These are phyloP conservation scores for Trisateles emortualis DNA, from an alignment of 2,888 invertebrate species.

Conservation along the genomic window DNA sequence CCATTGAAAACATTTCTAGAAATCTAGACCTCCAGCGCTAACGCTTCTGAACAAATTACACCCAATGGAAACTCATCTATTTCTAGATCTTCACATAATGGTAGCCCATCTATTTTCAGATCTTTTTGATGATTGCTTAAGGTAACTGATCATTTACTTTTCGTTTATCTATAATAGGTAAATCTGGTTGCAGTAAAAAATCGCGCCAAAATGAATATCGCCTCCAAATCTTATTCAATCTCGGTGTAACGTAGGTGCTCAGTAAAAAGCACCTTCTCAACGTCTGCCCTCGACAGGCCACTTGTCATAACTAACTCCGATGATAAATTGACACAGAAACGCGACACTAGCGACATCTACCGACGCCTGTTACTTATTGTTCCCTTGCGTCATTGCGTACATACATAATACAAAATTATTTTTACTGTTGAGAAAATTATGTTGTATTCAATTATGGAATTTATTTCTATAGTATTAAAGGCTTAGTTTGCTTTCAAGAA, in stretches of 20 bases:
- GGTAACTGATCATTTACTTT: too few species aligned
- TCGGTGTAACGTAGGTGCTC: conserved; percentile 51
- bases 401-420: conserved; percentile 19
- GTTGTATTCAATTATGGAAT: conserved; percentile 34
- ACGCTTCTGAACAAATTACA: too few species aligned
- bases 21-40: too few species aligned
- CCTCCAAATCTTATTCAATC: conserved; percentile 23
- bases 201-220: conserved; percentile 2
- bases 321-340: conserved; percentile 77
- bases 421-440: not conserved
- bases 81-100: too few species aligned
- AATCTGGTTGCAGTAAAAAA: not conserved
- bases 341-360: conserved; percentile 71
- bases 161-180: not conserved
- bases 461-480: conserved; percentile 9
- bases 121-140: too few species aligned
- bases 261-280: conserved; percentile 78
- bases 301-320: conserved; percentile 80
- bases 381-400: conserved; percentile 79
- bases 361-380: conserved; percentile 76
- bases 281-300: conserved; percentile 77
- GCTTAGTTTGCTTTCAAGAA: not conserved
- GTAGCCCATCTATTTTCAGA: too few species aligned
- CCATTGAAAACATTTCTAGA: too few species aligned
- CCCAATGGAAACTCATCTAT: too few species aligned